Evolutionary conservation across 1,140 invertebrate genomes (phyloP).

Genomic region (Bombyx mori): ASM3026992v2 NC_085124.1:7209001-7209500

Average conservation of each 20-base stretch:
- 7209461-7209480: no score
- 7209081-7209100: constrained; percentile 63
- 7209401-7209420: no score
- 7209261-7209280: constrained; percentile 34
- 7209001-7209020: constrained; percentile 45
- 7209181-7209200: constrained; percentile 67
- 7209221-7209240: constrained; percentile 45
- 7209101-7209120: constrained; percentile 56
- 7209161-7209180: constrained; percentile 69
- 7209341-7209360: no score
- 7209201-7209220: constrained; percentile 68
- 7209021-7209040: constrained; percentile 35
- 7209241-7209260: constrained; percentile 41
- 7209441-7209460: no score
- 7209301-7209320: not conserved
- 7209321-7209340: no score
- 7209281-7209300: constrained; percentile 4
- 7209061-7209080: constrained; percentile 55
- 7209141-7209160: constrained; percentile 70
- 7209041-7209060: constrained; percentile 50
- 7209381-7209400: no score
- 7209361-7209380: no score
- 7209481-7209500: no score
- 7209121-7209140: constrained; percentile 69
- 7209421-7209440: no score